Percentiles rank a stretch among this genome's conserved stretches.
phyloP scores from a whole-genome alignment of 2,113 vertebrate genomes.

The Cynocephalus volans region DNA sequence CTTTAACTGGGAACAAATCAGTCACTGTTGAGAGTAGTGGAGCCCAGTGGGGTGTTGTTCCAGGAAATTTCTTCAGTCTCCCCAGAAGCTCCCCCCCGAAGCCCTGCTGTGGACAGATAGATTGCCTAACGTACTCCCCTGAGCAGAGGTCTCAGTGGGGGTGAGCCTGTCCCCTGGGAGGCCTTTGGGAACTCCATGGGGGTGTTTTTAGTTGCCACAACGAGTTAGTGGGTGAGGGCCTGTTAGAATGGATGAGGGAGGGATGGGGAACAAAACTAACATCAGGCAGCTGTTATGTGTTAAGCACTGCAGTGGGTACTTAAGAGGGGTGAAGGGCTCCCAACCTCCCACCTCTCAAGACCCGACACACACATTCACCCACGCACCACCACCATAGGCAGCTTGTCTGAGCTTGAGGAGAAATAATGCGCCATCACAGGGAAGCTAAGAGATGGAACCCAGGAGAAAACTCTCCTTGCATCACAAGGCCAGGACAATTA shows the following conservation, averaged over 20 bases:
- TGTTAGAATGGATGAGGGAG: background rate
- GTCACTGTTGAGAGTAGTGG: background rate
- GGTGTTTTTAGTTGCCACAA: background rate
- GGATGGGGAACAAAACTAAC: background rate
- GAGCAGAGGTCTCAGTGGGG: background rate
- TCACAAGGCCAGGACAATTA: background rate
- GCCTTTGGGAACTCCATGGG: background rate
- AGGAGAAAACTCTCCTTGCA: background rate
- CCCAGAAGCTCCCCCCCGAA: background rate
- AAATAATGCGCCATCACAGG: background rate
- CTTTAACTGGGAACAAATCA: background rate
- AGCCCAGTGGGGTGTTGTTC: background rate
- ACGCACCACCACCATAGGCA: fast-evolving
- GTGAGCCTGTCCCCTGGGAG: background rate
- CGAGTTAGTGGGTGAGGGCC: background rate
- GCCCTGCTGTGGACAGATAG: background rate
- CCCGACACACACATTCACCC: background rate
- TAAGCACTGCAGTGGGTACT: background rate
- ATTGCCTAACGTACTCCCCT: background rate
- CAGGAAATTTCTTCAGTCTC: background rate
- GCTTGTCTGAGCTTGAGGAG: background rate
- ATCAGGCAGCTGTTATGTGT: background rate
- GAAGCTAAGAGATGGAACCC: background rate
- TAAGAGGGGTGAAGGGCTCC: background rate
- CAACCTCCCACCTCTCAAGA: background rate